Conservation (phyloP, 2,797 vertebrate genomes). For the Hozukius guyotensis region DNA sequence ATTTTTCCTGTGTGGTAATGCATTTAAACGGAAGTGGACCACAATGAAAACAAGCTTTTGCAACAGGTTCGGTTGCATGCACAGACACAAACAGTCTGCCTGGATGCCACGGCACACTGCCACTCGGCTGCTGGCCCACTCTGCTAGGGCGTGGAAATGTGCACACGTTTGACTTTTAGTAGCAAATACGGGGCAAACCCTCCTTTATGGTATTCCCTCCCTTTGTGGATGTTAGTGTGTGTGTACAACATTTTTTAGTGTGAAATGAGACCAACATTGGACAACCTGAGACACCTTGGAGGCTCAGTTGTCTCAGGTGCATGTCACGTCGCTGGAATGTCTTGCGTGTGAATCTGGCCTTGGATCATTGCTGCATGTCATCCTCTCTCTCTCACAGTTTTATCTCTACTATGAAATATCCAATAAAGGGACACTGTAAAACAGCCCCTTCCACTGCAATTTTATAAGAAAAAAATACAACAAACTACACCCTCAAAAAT, state of each 20-base stretch:
- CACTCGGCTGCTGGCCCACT: conserved; percentile 14
- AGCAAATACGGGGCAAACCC: conserved; percentile 12
- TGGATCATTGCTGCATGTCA: conserved; percentile 20
- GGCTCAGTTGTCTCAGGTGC: conserved; percentile 31
- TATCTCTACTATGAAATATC: not conserved
- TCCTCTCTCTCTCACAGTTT: not conserved
- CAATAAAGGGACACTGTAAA: not conserved
- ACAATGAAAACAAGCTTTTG: conserved; percentile 32
- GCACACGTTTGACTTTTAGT: conserved; percentile 38
- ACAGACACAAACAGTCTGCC: not conserved
- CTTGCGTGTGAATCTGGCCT: conserved; percentile 6
- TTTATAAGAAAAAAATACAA: not conserved
- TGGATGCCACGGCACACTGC: conserved; percentile 24
- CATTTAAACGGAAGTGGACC: conserved; percentile 24
- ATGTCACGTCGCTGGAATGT: conserved; percentile 18
- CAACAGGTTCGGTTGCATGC: conserved; percentile 34
- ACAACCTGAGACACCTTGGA: conserved; percentile 9
- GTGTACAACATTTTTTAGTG: not conserved
- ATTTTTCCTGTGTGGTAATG: conserved; percentile 28
- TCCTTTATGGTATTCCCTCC: conserved; percentile 10
- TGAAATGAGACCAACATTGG: conserved; percentile 1
- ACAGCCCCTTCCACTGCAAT: not conserved
- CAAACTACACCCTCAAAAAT: not conserved
- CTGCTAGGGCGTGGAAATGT: conserved; percentile 22
- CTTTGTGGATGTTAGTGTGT: not conserved